phyloP scores from a whole-genome alignment of 2,888 invertebrate species.

The Hemistola chrysoprasaria region DNA sequence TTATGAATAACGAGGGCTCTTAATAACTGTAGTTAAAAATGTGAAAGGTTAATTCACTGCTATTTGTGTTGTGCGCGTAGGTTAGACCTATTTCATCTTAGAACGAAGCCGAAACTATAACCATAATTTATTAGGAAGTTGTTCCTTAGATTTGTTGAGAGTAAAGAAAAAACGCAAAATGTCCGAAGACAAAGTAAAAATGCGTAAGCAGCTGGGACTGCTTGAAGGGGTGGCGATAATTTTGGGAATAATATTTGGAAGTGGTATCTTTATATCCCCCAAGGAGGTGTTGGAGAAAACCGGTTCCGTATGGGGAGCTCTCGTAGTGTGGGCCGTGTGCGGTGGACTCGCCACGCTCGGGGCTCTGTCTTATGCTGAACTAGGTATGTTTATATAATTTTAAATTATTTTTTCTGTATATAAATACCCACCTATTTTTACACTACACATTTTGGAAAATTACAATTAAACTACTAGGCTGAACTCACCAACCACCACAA shows the following conservation, averaged over 20 bases:
- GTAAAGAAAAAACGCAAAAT: constrained; percentile 41
- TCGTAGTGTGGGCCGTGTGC: constrained; percentile 93
- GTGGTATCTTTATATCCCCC: constrained; percentile 97
- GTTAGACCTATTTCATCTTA: not conserved
- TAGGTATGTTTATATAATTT: constrained; percentile 79
- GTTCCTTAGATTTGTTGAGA: not conserved
- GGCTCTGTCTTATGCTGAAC: constrained; percentile 97
- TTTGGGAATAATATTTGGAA: constrained; percentile 96
- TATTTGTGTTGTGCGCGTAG: not conserved
- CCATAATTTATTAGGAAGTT: not conserved
- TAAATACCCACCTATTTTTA: not conserved
- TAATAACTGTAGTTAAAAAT: constrained; percentile 32
- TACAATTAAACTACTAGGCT: too few relatives aligned
- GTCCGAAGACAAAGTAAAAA: constrained; percentile 84
- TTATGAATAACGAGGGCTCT: constrained; percentile 22
- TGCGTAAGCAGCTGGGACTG: constrained; percentile 94
- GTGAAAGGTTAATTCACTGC: constrained; percentile 35
- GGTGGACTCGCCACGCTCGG: constrained; percentile 96
- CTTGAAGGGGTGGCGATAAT: constrained; percentile 97
- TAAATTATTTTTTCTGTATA: not conserved
- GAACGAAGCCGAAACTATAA: not conserved
- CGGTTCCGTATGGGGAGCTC: constrained; percentile 93
- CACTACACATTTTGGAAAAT: too few relatives aligned
- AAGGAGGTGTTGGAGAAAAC: constrained; percentile 96
- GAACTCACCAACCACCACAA: too few relatives aligned